Conservation (phyloP, 2,888 invertebrate genomes). For the Tuberolachnus salignus region DNA sequence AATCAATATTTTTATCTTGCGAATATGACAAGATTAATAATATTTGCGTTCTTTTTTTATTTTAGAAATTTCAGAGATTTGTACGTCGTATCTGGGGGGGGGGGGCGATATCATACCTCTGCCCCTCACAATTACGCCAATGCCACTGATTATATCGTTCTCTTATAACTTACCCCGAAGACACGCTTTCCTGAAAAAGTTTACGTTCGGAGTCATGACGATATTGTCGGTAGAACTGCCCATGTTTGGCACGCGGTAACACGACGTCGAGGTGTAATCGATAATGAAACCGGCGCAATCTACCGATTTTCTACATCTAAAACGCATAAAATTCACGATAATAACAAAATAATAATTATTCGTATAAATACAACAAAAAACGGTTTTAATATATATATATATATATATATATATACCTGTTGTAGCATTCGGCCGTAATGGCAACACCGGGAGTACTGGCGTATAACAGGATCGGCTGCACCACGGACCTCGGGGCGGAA, state of each 20-base stretch:
- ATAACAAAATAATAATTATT: background rate
- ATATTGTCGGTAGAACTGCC: conserved; percentile 58
- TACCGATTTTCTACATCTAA: conserved; percentile 64
- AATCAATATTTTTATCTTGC: too few relatives aligned
- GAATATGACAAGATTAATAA: too few relatives aligned
- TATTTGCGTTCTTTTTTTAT: too few relatives aligned
- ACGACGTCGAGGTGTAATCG: conserved; percentile 65
- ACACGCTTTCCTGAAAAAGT: conserved; percentile 73
- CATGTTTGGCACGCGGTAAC: conserved; percentile 64
- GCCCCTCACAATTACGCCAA: too few relatives aligned
- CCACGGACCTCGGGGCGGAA: conserved; percentile 58
- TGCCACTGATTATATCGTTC: too few relatives aligned
- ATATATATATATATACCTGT: too few relatives aligned
- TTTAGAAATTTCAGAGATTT: too few relatives aligned
- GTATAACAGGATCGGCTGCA: conserved; percentile 59
- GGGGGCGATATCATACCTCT: too few relatives aligned
- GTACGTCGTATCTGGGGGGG: too few relatives aligned
- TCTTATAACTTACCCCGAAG: conserved; percentile 65
- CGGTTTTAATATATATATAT: too few relatives aligned
- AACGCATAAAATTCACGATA: background rate
- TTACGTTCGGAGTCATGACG: conserved; percentile 60
- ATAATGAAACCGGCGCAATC: conserved; percentile 66
- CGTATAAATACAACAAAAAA: background rate
- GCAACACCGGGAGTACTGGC: conserved; percentile 59
- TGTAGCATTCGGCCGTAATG: conserved; percentile 61